phyloP scores from a whole-genome alignment of 2,113 vertebrate species.

The Stegostoma tigrinum region DNA sequence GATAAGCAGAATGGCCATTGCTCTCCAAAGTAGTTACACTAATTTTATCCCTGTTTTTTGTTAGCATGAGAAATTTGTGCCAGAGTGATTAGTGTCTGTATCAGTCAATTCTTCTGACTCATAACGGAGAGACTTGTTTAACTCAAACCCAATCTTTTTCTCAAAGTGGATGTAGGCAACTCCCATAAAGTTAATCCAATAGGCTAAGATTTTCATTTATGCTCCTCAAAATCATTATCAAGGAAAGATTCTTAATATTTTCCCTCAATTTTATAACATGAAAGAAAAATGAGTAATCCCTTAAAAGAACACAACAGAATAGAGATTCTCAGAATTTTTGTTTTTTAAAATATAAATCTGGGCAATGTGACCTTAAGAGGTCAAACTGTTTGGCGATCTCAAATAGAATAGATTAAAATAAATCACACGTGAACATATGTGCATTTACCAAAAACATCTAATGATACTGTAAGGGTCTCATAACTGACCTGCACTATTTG shows the following conservation, averaged over 20 bases:
- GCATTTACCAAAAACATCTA: slow-evolving; percentile 11
- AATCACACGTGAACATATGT: slow-evolving; percentile 11
- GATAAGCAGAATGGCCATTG: neutral
- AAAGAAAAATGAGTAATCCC: neutral
- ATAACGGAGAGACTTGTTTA: neutral
- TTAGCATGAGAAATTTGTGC: neutral
- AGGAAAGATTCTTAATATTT: neutral
- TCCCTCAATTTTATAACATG: neutral
- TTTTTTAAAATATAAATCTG: neutral
- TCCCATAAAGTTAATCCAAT: neutral
- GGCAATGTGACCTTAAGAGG: neutral
- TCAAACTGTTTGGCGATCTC: neutral
- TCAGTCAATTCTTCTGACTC: neutral
- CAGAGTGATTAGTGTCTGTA: neutral
- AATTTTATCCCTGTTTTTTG: neutral
- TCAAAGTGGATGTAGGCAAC: neutral
- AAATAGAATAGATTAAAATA: neutral
- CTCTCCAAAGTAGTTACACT: neutral
- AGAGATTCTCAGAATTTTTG: neutral
- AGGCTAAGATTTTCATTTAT: neutral
- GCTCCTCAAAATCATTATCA: neutral
- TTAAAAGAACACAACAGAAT: neutral
- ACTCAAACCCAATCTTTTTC: neutral
- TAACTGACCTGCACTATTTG: slow-evolving; percentile 90
- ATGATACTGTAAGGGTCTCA: neutral